phyloP scores from a whole-genome alignment of 2,888 invertebrate genomes.

The Chrysotoxum bicinctum region DNA sequence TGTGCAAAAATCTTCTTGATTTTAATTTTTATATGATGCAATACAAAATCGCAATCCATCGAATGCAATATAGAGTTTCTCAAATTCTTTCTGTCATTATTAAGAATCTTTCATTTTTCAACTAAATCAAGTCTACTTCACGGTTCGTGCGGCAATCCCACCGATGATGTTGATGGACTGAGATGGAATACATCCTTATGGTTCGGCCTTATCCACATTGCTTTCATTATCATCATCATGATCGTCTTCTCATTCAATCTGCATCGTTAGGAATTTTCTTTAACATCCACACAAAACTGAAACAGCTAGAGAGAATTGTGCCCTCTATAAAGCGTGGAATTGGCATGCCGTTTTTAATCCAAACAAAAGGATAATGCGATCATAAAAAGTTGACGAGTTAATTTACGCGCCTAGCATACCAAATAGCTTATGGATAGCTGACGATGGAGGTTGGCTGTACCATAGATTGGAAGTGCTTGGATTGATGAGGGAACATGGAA shows the following conservation, averaged over 20 bases:
- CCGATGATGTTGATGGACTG: neutral
- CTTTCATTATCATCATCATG: conserved; percentile 24
- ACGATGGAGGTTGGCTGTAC: neutral
- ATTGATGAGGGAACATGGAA: conserved; percentile 31
- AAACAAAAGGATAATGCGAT: conserved; percentile 73
- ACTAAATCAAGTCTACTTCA: conserved; percentile 55
- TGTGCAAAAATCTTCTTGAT: conserved; percentile 30
- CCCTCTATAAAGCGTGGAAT: conserved; percentile 42
- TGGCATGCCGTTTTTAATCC: conserved; percentile 72
- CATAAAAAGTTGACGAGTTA: conserved; percentile 76
- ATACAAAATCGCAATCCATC: conserved; percentile 54
- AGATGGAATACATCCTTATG: conserved; percentile 15
- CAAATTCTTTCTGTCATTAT: conserved; percentile 74
- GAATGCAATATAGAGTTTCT: conserved; percentile 66
- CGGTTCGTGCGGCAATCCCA: conserved; percentile 51
- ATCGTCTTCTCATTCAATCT: conserved; percentile 48
- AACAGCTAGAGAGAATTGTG: conserved; percentile 7
- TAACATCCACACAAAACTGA: neutral
- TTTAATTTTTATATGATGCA: conserved; percentile 43
- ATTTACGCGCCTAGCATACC: conserved; percentile 76
- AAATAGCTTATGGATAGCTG: conserved; percentile 65
- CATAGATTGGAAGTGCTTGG: neutral
- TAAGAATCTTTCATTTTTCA: conserved; percentile 62
- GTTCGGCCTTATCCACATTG: conserved; percentile 2
- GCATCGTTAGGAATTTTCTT: conserved; percentile 57